Evolutionary conservation across 2,888 invertebrate genomes (phyloP), one percentile per base, ranked within the genome.

Genomic region (Exocentrus adspersus): DNA sequence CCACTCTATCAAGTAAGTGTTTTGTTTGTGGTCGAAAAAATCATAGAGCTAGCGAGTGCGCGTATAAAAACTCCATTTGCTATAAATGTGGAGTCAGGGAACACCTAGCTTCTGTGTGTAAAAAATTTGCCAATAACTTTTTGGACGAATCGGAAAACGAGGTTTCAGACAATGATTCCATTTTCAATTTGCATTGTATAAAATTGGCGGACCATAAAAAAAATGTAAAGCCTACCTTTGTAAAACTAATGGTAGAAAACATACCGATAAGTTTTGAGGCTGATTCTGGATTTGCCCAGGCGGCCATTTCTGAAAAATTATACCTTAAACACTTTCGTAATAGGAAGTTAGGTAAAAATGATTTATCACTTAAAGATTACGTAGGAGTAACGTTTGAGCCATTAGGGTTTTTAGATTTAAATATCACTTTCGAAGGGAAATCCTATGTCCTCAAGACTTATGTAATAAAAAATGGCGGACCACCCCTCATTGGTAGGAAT

Each of bases 221-320:
- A 17, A 61, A 67, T 48, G 43, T 54, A 37, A 60, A 63, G 20
- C 63, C 65, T 7, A 51, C 48, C 46, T 57, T 32, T 57, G 37
- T 58, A 9, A 64, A 66, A 28, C 46, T 66, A 24, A 4, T 48
- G 4, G 42, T 54, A 14, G 61, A 67, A 56, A 53, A 62, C 17
- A 48, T 67, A 30, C 62, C 58, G 16, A 37, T 65, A 16, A 54
- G 56, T 65, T 67, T 67, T 53, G 59, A 67, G 37, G 56, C 52
- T 6, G 65, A 65, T 43, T 62, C 59, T 0, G 65, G 65, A 16
- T 65, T 65, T 24, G 67, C 67, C 10, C 59, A 67, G 28, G 17
- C 64, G 1, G 62, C 65, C n/a, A 62, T 68, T 45, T 65, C 65
- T 1, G 65, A 62, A 62, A 68, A 60, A 56, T 45, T 68, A 28